These are phyloP conservation scores for Leptatherina wallacei DNA, from an alignment of 2,797 vertebrate species.

Conservation along the genomic window DNA sequence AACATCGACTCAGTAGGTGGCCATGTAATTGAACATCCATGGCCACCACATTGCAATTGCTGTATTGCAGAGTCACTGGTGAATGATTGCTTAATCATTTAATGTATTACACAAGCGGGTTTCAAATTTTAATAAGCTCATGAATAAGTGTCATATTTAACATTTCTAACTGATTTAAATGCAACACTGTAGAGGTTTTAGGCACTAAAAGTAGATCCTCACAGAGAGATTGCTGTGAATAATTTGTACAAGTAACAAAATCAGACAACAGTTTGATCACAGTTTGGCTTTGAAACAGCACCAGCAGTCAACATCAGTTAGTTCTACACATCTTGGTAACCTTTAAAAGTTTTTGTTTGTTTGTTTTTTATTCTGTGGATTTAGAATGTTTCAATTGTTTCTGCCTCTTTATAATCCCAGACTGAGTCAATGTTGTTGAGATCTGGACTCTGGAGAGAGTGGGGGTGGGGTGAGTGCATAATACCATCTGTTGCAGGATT, in stretches of 20 bases:
- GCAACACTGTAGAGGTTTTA: too few species aligned
- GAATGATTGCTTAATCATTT: too few species aligned
- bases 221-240: neutral
- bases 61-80: too few species aligned
- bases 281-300: constrained; percentile 2
- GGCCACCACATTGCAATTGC: neutral
- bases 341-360: neutral
- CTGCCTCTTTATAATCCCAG: constrained; percentile 33
- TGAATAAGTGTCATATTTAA: too few species aligned
- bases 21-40: neutral
- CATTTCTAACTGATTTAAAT: too few species aligned
- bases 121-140: too few species aligned
- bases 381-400: constrained; percentile 14
- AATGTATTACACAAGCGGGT: too few species aligned
- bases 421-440: constrained; percentile 29
- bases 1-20: neutral
- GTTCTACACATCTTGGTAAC: neutral
- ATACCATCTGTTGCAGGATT: constrained; percentile 39
- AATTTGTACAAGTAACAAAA: neutral
- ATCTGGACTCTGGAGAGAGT: constrained; percentile 24
- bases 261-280: neutral
- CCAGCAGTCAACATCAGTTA: neutral
- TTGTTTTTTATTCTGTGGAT: constrained; percentile 5
- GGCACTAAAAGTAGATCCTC: too few species aligned
- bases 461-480: constrained; percentile 19